A percentile compares a stretch with the other conserved stretches of the same genome.
These are phyloP conservation scores for Harlomillsia oculata DNA, from an alignment of 1,140 invertebrate species.

Conservation along the genomic window DNA sequence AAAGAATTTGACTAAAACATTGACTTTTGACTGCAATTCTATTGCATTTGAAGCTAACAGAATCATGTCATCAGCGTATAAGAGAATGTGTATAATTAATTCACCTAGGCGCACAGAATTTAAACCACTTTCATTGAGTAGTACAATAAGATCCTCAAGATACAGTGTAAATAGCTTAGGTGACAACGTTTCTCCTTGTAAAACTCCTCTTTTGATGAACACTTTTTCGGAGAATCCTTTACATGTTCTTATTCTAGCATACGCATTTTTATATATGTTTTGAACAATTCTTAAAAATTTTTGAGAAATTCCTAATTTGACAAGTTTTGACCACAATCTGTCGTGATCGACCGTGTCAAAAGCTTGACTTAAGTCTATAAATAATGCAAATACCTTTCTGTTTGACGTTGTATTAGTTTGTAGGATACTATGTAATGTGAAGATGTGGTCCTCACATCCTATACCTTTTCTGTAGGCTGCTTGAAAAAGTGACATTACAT, in stretches of 20 bases:
- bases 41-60: neutral
- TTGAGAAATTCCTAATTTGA: slow-evolving; percentile 25
- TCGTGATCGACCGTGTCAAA: slow-evolving; percentile 35
- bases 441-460: slow-evolving; percentile 27
- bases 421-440: slow-evolving; percentile 19
- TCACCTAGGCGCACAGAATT: neutral
- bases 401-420: neutral
- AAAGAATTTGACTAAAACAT: neutral
- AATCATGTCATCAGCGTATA: slow-evolving; percentile 23
- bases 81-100: neutral
- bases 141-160: neutral
- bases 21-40: slow-evolving; percentile 6
- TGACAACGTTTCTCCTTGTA: slow-evolving; percentile 10
- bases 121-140: neutral
- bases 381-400: slow-evolving; percentile 28
- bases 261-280: slow-evolving; percentile 28
- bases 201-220: neutral
- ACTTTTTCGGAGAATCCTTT: neutral
- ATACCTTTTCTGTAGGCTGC: slow-evolving; percentile 15
- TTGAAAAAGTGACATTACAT: slow-evolving; percentile 31
- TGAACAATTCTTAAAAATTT: slow-evolving; percentile 32
- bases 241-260: neutral
- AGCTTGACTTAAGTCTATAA: slow-evolving; percentile 34
- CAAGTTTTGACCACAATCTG: slow-evolving; percentile 31
- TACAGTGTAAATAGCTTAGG: slow-evolving; percentile 14